Base-by-base conservation (phyloP, 2,888 invertebrate genomes). In the Carcina quercana region DNA sequence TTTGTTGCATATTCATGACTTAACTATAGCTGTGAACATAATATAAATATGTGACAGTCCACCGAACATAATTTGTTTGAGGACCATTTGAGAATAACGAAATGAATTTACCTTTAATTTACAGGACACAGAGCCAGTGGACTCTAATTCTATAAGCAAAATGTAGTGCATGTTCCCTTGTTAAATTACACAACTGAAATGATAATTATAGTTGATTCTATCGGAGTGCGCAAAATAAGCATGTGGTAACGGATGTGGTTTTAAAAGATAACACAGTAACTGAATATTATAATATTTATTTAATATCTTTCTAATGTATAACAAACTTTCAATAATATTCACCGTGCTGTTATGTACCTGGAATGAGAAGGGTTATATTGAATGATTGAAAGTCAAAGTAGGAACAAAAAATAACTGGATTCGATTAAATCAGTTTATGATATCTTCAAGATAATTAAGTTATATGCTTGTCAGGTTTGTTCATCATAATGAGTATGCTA, bases 381-480 rank as follows among this genome's bases (percentile, higher is more conserved):
- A n/a, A n/a, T n/a, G n/a, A n/a, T n/a, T n/a, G n/a, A n/a, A n/a
- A n/a, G n/a, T n/a, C n/a, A n/a, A n/a, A n/a, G n/a, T n/a, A n/a
- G n/a, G n/a, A 20, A 8, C 8, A 20, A 20, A 19, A 20, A 10
- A 20, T 20, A n/a, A n/a, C n/a, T n/a, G n/a, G n/a, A n/a, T n/a
- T n/a, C n/a, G n/a, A n/a, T n/a, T n/a, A n/a, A n/a, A 26, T 64
- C 68, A 66, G 64, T 30, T 24, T 33, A n/a, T 10, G 25, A 12
- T 48, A 37, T 73, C 71, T 68, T 64, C 73, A 73, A 65, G 43
- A 21, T 40, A 32, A 40, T 53, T 65, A 40, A 71, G 72, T 63
- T 72, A 72, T 72, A 72, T 72, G 71, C 72, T 72, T 72, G 72
- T 72, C 72, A 47, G 35, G 32, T 32, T 41, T 37, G 40, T 44